A percentile compares a stretch with the other conserved stretches of the same genome.
These are phyloP conservation scores for Paraplagusia blochii DNA, from an alignment of 2,113 vertebrate species.

Conservation along the genomic window DNA sequence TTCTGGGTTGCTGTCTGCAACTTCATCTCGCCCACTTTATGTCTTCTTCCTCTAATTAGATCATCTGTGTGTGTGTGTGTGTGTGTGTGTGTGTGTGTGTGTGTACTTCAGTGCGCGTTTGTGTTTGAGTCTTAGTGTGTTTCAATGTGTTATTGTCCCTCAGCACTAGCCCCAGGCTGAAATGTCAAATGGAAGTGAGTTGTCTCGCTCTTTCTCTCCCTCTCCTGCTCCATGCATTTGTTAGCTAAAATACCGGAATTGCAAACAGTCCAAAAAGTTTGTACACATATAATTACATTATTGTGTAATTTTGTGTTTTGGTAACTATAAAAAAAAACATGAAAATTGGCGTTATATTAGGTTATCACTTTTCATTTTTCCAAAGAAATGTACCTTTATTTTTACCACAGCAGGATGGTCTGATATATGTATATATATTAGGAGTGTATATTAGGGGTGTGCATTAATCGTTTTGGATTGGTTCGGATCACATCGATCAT, in stretches of 20 bases:
- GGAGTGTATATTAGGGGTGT: no score
- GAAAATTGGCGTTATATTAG: no score
- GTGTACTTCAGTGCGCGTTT: no score
- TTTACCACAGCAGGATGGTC: no score
- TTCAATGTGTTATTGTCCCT: slow-evolving; percentile 24
- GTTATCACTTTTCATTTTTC: no score
- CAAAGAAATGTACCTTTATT: no score
- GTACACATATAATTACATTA: no score
- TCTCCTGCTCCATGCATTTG: slow-evolving; percentile 54
- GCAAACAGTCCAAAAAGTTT: slow-evolving; percentile 14
- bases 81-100: slow-evolving; percentile 28
- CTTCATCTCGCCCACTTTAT: slow-evolving; percentile 37
- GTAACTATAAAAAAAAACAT: no score
- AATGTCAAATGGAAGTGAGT: slow-evolving; percentile 71
- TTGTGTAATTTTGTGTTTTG: no score
- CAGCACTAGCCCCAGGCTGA: slow-evolving; percentile 54
- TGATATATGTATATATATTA: no score
- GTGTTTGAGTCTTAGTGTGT: slow-evolving; percentile 24
- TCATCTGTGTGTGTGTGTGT: neutral
- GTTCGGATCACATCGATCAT: no score
- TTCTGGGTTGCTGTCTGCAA: slow-evolving; percentile 33
- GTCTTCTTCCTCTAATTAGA: slow-evolving; percentile 43
- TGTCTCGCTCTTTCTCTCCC: slow-evolving; percentile 26
- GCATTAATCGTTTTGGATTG: no score
- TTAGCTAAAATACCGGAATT: slow-evolving; percentile 68